Percentiles rank a stretch among this genome's conserved stretches.
These are phyloP conservation scores for Sepioteuthis lessoniana DNA, from an alignment of 2,888 invertebrate genomes.

Conservation along the genomic window DNA sequence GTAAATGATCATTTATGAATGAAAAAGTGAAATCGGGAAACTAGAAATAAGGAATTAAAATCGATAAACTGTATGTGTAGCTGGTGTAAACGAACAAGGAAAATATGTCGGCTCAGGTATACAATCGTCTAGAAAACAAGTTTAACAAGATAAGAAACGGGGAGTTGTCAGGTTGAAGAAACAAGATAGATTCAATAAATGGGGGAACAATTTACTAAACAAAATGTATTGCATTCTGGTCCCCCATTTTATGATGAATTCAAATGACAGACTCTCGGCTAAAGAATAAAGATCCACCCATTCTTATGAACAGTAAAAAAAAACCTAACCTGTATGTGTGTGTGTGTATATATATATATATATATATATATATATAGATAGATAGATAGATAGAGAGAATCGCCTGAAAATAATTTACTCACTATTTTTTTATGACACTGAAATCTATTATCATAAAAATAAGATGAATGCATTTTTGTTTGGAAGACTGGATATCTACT, in stretches of 20 bases:
- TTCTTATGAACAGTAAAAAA: background rate
- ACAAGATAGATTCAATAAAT: background rate
- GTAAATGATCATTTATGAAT: background rate
- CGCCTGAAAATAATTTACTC: background rate
- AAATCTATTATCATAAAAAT: background rate
- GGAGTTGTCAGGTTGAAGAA: no score
- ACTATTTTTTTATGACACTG: background rate
- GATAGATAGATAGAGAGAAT: background rate
- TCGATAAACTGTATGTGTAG: background rate
- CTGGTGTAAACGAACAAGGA: background rate
- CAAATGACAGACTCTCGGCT: background rate
- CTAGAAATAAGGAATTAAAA: background rate
- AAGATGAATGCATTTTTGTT: no score
- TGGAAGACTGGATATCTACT: no score
- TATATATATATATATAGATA: no score
- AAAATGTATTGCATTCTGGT: background rate
- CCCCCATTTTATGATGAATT: constrained; percentile 20
- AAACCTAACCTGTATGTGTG: no score
- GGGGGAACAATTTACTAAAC: background rate
- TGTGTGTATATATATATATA: no score
- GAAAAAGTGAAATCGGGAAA: background rate
- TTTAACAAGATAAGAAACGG: no score
- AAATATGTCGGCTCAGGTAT: background rate
- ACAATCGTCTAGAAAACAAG: background rate
- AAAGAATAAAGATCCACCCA: background rate